Conservation (phyloP, 2,113 vertebrate genomes). For the Procavia capensis region DNA sequence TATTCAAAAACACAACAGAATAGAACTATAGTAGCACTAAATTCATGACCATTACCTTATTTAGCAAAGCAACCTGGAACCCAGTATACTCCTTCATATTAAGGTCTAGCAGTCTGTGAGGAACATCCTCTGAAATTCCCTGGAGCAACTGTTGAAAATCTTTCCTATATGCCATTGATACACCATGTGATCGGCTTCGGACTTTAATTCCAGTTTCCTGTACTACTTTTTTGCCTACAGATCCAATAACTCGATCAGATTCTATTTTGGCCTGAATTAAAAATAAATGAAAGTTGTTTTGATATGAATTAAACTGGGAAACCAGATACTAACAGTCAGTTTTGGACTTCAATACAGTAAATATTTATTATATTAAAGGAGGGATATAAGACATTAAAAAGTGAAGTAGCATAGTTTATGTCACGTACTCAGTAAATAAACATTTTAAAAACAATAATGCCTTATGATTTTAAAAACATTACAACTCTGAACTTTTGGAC, state of each 20-base stretch:
- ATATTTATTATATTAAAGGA: conserved; percentile 75
- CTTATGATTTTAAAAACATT: conserved; percentile 72
- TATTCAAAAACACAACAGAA: conserved; percentile 59
- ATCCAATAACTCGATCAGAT: conserved; percentile 95
- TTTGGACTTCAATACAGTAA: conserved; percentile 77
- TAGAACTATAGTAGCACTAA: conserved; percentile 44
- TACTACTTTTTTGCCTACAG: conserved; percentile 93
- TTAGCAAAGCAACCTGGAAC: conserved; percentile 95
- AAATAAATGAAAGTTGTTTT: conserved; percentile 74
- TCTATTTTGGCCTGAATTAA: conserved; percentile 95
- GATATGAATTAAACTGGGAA: conserved; percentile 83
- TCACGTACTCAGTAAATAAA: conserved; percentile 42
- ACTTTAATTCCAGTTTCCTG: conserved; percentile 96
- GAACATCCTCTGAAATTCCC: conserved; percentile 92
- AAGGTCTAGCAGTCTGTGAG: conserved; percentile 91
- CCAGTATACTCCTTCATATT: conserved; percentile 97
- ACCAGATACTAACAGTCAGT: conserved; percentile 81
- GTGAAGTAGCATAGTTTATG: not conserved
- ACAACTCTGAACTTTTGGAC: conserved; percentile 69
- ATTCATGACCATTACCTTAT: conserved; percentile 91
- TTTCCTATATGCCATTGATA: conserved; percentile 93
- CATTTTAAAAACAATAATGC: conserved; percentile 28
- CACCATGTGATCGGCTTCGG: conserved; percentile 90
- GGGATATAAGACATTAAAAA: conserved; percentile 64
- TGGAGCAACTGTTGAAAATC: conserved; percentile 96